Evolutionary conservation across 2,113 vertebrate genomes (phyloP).

Genomic region (Herpetotheres cachinnans): DNA sequence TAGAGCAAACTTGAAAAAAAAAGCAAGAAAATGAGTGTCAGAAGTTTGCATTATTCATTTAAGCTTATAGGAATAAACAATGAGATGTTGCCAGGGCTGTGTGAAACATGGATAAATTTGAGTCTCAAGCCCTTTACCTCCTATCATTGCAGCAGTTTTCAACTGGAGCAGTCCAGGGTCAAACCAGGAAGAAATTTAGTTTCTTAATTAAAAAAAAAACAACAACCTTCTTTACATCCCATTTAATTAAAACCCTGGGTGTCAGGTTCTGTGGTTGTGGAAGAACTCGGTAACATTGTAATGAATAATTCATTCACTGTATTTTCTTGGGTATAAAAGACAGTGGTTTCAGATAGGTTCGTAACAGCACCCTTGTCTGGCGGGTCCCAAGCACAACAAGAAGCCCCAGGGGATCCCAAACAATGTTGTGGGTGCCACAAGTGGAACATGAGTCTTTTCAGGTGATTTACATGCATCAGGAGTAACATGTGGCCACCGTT

Average conservation of each 20-base stretch:
- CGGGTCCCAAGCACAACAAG: neutral
- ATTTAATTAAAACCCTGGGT: slow-evolving; percentile 16
- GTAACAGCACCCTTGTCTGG: neutral
- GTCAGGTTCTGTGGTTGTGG: neutral
- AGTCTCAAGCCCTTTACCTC: neutral
- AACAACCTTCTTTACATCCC: neutral
- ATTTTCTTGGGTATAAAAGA: neutral
- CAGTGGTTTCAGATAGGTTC: neutral
- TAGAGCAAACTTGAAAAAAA: neutral
- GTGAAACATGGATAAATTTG: neutral
- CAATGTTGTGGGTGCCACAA: neutral
- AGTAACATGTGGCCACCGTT: neutral
- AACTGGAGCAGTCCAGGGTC: neutral
- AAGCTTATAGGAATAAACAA: neutral
- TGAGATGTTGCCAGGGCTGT: neutral
- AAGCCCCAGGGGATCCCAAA: neutral
- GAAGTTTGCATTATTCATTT: neutral
- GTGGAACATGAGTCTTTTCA: neutral
- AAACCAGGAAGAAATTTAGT: slow-evolving; percentile 4
- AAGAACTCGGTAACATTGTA: neutral
- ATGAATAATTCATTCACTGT: neutral
- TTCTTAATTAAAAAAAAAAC: neutral
- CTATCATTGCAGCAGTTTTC: neutral
- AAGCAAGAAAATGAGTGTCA: neutral
- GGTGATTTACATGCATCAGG: neutral